A percentile compares a stretch with the other conserved stretches of the same genome.
These are phyloP conservation scores for Aspidiotus destructor DNA, from an alignment of 2,888 invertebrate genomes.

Conservation along the genomic window DNA sequence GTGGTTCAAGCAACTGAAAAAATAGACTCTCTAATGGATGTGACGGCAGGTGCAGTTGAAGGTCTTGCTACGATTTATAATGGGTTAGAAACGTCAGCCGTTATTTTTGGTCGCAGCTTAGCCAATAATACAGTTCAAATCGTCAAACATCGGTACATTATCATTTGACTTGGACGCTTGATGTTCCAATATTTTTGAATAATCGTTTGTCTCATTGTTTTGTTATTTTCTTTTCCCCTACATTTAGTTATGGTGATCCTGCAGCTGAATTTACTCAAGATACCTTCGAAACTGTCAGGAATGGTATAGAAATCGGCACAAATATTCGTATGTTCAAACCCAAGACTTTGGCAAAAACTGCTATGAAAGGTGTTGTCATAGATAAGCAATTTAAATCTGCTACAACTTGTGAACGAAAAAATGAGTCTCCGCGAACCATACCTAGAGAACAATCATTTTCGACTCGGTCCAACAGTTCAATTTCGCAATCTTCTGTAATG, in stretches of 20 bases:
- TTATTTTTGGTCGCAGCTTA: slow-evolving; percentile 53
- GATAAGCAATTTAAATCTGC: no score
- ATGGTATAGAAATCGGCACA: slow-evolving; percentile 40
- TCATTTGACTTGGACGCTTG: slow-evolving; percentile 6
- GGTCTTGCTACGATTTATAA: slow-evolving; percentile 61
- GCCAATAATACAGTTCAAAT: slow-evolving; percentile 64
- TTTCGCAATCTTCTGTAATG: no score
- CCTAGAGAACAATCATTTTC: no score
- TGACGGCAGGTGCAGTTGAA: slow-evolving; percentile 60
- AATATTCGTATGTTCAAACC: slow-evolving; percentile 33
- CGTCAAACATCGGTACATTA: slow-evolving; percentile 58
- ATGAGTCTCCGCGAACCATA: no score
- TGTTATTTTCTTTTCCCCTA: slow-evolving; percentile 13
- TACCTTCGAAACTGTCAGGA: slow-evolving; percentile 59
- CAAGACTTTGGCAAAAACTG: slow-evolving; percentile 31
- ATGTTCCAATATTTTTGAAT: not conserved
- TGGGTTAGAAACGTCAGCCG: slow-evolving; percentile 60
- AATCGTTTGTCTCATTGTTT: not conserved
- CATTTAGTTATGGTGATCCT: slow-evolving; percentile 56
- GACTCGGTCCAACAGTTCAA: no score
- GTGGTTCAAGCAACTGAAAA: slow-evolving; percentile 49
- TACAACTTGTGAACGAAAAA: not conserved
- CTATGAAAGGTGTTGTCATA: slow-evolving; percentile 28
- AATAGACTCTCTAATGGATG: slow-evolving; percentile 52
- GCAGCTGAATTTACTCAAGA: slow-evolving; percentile 56